Conservation (phyloP, 2,113 vertebrate genomes). For the Jaculus jaculus region DNA sequence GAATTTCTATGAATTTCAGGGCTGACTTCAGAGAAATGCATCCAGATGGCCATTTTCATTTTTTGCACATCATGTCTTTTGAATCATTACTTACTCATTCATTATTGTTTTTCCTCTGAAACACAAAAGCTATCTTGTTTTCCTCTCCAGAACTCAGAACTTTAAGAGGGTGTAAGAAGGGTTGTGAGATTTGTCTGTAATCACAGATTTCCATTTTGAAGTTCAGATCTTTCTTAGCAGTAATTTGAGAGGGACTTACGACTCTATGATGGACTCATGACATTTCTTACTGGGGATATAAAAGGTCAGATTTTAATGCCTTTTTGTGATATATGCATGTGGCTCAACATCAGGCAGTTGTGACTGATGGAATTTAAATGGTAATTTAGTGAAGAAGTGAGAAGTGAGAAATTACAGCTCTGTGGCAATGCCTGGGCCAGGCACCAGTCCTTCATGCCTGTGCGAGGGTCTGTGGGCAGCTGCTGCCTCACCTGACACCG, state of each 20-base stretch:
- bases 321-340: constrained; percentile 83
- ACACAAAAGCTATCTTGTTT: neutral
- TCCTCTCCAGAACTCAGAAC: constrained; percentile 34
- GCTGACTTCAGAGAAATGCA: neutral
- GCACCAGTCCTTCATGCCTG: neutral
- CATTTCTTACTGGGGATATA: constrained; percentile 84
- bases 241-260: constrained; percentile 81
- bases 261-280: constrained; percentile 82
- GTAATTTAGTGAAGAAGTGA: constrained; percentile 77
- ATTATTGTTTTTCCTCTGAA: constrained; percentile 37
- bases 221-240: constrained; percentile 76
- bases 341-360: constrained; percentile 80
- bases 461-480: constrained; percentile 19
- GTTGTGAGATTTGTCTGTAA: constrained; percentile 11
- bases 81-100: neutral
- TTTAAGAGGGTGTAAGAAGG: constrained; percentile 52
- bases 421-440: constrained; percentile 44
- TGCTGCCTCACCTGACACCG: neutral
- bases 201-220: constrained; percentile 70
- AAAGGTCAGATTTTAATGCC: constrained; percentile 86
- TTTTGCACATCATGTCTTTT: neutral
- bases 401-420: constrained; percentile 81
- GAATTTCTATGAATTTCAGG: constrained; percentile 5
- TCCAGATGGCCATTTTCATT: neutral
- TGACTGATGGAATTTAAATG: constrained; percentile 85